Evolutionary conservation across 2,113 vertebrate species (phyloP).

Genomic region (Corythoichthys intestinalis): DNA sequence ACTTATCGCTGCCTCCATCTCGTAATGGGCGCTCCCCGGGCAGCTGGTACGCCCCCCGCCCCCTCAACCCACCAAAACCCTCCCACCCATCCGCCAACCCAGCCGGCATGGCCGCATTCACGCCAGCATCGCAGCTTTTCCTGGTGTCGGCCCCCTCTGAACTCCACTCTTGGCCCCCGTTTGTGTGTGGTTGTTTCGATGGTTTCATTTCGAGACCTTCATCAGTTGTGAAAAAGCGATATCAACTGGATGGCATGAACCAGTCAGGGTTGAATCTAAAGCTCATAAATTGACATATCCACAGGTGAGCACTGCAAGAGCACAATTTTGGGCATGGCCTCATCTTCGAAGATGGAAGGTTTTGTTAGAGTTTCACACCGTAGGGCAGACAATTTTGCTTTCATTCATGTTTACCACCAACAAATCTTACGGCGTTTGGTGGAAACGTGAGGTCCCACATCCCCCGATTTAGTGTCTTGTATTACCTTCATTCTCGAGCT

Average conservation of each 20-base stretch:
- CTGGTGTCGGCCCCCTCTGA: constrained; percentile 19
- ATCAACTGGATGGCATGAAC: neutral
- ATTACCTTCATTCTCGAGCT: neutral
- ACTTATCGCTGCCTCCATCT: constrained; percentile 82
- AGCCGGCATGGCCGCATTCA: constrained; percentile 42
- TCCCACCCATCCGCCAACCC: constrained; percentile 18
- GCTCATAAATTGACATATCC: neutral
- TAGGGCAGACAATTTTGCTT: neutral
- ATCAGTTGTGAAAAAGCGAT: neutral
- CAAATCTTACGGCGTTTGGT: neutral
- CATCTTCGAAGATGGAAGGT: neutral
- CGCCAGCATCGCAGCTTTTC: constrained; percentile 34
- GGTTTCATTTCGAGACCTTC: neutral
- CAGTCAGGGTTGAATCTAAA: neutral
- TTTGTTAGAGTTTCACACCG: neutral
- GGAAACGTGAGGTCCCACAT: neutral
- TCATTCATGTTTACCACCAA: neutral
- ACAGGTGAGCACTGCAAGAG: neutral
- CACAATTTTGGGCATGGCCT: neutral
- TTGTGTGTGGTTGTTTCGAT: neutral
- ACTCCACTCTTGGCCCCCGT: neutral
- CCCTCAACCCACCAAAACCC: constrained; percentile 8
- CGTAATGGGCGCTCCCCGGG: constrained; percentile 80
- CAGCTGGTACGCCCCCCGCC: constrained; percentile 70
- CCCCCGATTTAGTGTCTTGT: neutral